Evolutionary conservation across 2,113 vertebrate genomes (phyloP).

Genomic region (Dicrurus megarhynchus): DNA sequence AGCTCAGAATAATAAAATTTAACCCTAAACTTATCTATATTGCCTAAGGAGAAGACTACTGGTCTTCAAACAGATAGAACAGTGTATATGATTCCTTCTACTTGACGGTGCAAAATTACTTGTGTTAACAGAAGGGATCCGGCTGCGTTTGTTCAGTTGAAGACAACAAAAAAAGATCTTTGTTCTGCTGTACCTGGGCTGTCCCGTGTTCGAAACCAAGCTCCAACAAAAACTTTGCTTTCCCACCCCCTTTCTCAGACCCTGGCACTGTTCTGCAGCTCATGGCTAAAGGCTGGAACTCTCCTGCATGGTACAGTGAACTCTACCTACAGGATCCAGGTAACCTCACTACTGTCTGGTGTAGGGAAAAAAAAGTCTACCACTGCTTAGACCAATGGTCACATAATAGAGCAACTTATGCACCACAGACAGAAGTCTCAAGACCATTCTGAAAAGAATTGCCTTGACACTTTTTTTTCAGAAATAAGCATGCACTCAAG

Average conservation of each 20-base stretch:
- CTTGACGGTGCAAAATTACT: background rate
- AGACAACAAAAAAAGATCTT: background rate
- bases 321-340: background rate
- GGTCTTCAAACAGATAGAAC: background rate
- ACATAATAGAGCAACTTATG: background rate
- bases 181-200: background rate
- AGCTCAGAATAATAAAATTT: background rate
- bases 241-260: background rate
- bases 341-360: background rate
- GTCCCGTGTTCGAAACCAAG: background rate
- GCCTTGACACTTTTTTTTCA: background rate
- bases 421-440: background rate
- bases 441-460: background rate
- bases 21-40: background rate
- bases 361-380: background rate
- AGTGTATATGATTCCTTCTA: background rate
- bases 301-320: background rate
- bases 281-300: background rate
- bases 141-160: background rate
- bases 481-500: background rate
- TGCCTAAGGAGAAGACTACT: background rate
- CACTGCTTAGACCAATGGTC: background rate
- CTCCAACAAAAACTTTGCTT: background rate
- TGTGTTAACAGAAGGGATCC: background rate
- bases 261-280: background rate